phyloP scores from a whole-genome alignment of 2,888 invertebrate genomes.

The Caenorhabditis sinica region DNA sequence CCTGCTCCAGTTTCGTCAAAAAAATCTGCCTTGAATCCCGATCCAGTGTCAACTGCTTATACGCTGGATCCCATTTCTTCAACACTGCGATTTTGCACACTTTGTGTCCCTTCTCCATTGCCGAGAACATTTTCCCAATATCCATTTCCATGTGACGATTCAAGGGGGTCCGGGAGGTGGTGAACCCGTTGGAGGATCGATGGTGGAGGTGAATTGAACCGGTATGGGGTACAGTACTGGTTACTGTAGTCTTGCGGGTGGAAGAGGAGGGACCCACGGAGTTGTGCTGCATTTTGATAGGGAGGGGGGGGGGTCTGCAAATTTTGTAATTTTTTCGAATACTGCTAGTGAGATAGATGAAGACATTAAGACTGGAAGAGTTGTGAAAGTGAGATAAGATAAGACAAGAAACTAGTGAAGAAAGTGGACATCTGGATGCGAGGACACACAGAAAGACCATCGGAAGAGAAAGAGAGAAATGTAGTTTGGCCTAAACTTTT shows the following conservation, averaged over 20 bases:
- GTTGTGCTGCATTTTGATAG: slow-evolving; percentile 49
- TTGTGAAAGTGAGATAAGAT: too few species aligned
- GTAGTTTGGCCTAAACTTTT: too few species aligned
- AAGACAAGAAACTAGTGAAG: too few species aligned
- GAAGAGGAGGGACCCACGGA: slow-evolving; percentile 56
- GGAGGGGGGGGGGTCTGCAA: too few species aligned
- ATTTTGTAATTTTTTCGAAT: not conserved
- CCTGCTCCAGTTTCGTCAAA: slow-evolving; percentile 71
- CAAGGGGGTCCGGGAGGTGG: slow-evolving; percentile 39
- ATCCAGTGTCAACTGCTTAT: slow-evolving; percentile 77
- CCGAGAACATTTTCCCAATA: slow-evolving; percentile 74
- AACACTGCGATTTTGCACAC: slow-evolving; percentile 79
- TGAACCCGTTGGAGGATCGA: slow-evolving; percentile 46
- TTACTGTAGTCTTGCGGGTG: slow-evolving; percentile 49
- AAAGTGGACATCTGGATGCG: too few species aligned
- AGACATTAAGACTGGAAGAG: not conserved
- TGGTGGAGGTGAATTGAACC: slow-evolving; percentile 62
- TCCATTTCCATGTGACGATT: slow-evolving; percentile 74
- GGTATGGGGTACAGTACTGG: slow-evolving; percentile 16
- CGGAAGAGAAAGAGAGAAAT: too few species aligned
- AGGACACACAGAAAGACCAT: too few species aligned
- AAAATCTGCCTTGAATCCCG: slow-evolving; percentile 79
- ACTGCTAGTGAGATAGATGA: not conserved
- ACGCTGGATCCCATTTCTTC: slow-evolving; percentile 82
- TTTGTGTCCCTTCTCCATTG: slow-evolving; percentile 81